Conservation (phyloP, 2,888 invertebrate species). For the Holacanthella duospinosa region DNA sequence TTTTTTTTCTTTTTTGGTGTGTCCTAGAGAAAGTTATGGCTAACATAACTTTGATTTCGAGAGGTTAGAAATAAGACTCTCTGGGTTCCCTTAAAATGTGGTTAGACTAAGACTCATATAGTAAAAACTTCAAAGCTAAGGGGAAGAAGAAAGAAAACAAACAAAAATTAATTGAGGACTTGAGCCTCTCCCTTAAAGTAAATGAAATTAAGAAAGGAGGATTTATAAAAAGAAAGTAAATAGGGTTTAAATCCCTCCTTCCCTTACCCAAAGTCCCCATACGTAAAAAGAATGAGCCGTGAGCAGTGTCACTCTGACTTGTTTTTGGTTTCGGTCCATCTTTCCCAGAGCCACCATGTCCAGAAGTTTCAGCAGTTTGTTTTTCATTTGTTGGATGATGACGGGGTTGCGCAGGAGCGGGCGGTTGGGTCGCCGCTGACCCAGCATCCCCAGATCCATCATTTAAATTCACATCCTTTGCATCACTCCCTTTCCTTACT, state of each 20-base stretch:
- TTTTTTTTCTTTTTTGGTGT: neutral
- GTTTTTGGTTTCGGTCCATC: conserved; percentile 36
- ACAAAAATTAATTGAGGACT: too few species aligned
- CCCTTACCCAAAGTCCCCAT: conserved; percentile 83
- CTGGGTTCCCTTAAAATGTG: too few species aligned
- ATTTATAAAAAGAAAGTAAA: neutral
- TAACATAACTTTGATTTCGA: neutral
- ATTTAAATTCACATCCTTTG: conserved; percentile 38
- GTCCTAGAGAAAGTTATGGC: neutral
- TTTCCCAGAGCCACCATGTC: conserved; percentile 28
- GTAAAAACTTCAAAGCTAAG: too few species aligned
- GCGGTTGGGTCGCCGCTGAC: conserved; percentile 17
- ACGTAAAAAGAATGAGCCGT: conserved; percentile 83
- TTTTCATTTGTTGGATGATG: conserved; percentile 34
- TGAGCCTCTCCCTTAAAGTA: too few species aligned
- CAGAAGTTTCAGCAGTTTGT: conserved; percentile 31
- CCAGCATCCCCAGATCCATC: conserved; percentile 38
- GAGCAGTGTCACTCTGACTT: conserved; percentile 58
- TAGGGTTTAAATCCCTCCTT: too few species aligned
- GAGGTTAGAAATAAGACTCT: neutral
- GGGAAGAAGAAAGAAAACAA: too few species aligned
- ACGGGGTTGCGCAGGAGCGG: conserved; percentile 37
- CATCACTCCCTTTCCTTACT: conserved; percentile 37
- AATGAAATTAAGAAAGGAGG: neutral
- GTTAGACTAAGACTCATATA: too few species aligned